Evolutionary conservation across 2,888 invertebrate genomes (phyloP), one percentile per base, ranked within the genome.

Genomic region (Ornithoptera priamus): DNA sequence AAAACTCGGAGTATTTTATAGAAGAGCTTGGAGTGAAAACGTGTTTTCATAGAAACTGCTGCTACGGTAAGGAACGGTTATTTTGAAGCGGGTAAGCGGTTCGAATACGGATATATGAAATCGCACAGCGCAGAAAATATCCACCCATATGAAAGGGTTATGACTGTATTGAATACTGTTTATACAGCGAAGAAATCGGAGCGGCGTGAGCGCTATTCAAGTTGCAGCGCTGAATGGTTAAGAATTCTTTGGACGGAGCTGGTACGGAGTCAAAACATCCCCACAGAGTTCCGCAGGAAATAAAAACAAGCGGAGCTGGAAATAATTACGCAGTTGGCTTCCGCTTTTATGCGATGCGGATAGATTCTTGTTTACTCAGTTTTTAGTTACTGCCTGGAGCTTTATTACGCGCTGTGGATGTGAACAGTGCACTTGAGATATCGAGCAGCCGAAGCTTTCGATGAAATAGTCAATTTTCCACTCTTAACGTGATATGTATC

Each of bases 221-320:
- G 58, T 62, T 56, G 24, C 66, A 30, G 60, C 60, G 60, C 20
- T 53, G 39, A 18, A 39, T 62, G 20, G 63, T 20, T 36, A 30
- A 17, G 50, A 50, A 62, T 65, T 57, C 57, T 57, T 65, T 46
- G 36, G 46, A 65, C 20, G n/a, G 17, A 50, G n/a, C 62, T 65
- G 39, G 39, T 62, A 58, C 65, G 22, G 65, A 65, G 62, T 65
- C 69, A 62, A 69, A 69, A 69, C 69, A 65, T 69, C 62, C 62
- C 65, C 62, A 62, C 30, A 65, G 62, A 57, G 50, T 65, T 69
- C 65, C 22, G 60, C 58, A 46, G 62, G 65, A 65, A 65, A 62
- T 46, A 57, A 69, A 62, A 69, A 57, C 58, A 65, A 18, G 58
- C 22, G 53, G 30, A 65, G 50, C 22, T 65, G 62, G 58, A 65